Evolutionary conservation across 2,113 vertebrate species (phyloP), one percentile per base, ranked within the genome.

Genomic region (Abramis brama): DNA sequence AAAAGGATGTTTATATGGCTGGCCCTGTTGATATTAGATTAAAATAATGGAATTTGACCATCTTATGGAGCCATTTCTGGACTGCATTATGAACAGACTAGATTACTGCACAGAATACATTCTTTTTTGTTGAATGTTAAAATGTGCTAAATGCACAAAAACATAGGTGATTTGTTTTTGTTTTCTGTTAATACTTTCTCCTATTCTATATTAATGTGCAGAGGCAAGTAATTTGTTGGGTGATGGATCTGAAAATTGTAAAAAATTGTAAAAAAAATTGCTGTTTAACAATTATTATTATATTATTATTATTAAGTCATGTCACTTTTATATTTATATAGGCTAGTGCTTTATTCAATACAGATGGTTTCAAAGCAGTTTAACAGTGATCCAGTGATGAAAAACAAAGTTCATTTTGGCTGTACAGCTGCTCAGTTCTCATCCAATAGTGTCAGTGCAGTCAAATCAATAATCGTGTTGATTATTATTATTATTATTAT

Each of bases 1-100:
- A 80, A 86, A 71, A 70, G 66, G 64, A 70, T 86, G 85, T 88
- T 88, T 88, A 62, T 75, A 78, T 50, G 78, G 25, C 75, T 55
- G n/a, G 74, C 59, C 30, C 39, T 59, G 74, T 71, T 79, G 70
- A 82, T 59, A 57, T 79, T 62, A 83, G 86, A 79, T 83, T 85
- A 30, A 83, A 83, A 86, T 86, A 74, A 88, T 79, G 62, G 73
- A 88, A 64, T 83, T 64, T 47, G 19, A 10, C 50, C 43, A 82
- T 86, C n/a, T 25, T 81, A 86, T 79, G 84, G 27, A 84, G 78
- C 59, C 59, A 52, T 73, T 86, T 77, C 60, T 36, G 66, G 13
- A 73, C 81, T 79, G 74, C 36, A 62, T 50, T 13, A 50, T 30
- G 39, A 79, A 43, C 47, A 45, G 78, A 64, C 13, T 25, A 45